Percentiles rank a stretch among this genome's conserved stretches.
These are phyloP conservation scores for Apodemus speciosus DNA, from an alignment of 2,113 vertebrate species.

Conservation along the genomic window DNA sequence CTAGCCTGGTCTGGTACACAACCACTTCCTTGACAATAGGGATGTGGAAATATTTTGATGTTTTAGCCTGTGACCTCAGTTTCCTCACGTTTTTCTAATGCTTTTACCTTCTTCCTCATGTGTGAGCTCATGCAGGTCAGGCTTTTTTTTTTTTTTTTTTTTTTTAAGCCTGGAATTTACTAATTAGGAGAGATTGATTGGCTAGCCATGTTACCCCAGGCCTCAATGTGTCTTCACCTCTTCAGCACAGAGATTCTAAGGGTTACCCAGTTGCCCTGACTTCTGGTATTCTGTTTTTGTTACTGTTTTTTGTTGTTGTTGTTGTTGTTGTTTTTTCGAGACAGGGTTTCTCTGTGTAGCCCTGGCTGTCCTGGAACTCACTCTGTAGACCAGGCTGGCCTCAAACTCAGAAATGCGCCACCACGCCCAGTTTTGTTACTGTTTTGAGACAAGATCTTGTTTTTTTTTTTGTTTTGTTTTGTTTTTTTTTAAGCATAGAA, in stretches of 20 bases:
- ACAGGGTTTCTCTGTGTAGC: too few relatives aligned
- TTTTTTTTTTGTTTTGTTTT: too few relatives aligned
- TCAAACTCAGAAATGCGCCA: too few relatives aligned
- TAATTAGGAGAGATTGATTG: too few relatives aligned
- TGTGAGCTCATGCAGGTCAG: neutral
- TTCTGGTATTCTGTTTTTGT: neutral
- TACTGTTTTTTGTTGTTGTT: neutral
- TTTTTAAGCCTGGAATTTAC: neutral
- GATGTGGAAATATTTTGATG: constrained; percentile 12
- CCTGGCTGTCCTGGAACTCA: too few relatives aligned
- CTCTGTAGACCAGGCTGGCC: too few relatives aligned
- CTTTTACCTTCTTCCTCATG: neutral
- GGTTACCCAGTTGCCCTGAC: too few relatives aligned
- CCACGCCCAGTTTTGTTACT: too few relatives aligned
- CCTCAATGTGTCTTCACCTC: neutral
- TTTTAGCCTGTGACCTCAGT: neutral
- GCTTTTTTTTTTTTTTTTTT: too few relatives aligned
- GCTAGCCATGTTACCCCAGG: neutral
- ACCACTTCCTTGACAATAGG: neutral
- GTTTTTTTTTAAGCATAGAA: too few relatives aligned
- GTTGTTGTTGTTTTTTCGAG: too few relatives aligned
- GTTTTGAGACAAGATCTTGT: too few relatives aligned
- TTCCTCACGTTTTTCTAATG: constrained; percentile 16
- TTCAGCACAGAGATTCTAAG: neutral
- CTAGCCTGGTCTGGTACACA: neutral